Conservation (phyloP, 2,888 invertebrate genomes). For the Acronicta alni region DNA sequence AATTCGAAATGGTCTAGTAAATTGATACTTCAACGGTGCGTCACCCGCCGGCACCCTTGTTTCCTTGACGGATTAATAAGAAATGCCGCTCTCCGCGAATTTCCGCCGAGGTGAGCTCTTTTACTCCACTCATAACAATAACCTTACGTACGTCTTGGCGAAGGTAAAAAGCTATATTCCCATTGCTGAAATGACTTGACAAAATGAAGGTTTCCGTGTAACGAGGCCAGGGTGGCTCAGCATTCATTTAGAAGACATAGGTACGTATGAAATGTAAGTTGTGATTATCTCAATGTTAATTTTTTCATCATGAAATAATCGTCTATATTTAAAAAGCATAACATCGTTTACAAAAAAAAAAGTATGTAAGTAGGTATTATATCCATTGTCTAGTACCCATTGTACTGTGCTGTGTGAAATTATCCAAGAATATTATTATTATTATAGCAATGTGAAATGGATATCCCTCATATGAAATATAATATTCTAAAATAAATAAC, state of each 20-base stretch:
- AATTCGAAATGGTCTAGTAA: conserved; percentile 31
- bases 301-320: too few relatives aligned
- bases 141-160: conserved; percentile 8
- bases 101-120: conserved; percentile 75
- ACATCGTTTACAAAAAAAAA: too few relatives aligned
- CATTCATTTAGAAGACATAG: conserved; percentile 12
- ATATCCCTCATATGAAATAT: too few relatives aligned
- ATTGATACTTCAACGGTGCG: conserved; percentile 7
- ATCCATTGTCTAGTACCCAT: too few relatives aligned
- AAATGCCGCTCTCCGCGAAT: conserved; percentile 80
- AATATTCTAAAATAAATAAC: too few relatives aligned
- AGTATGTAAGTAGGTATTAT: too few relatives aligned
- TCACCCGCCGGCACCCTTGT: neutral
- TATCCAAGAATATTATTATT: too few relatives aligned
- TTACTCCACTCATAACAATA: conserved; percentile 20
- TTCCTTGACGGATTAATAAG: conserved; percentile 8
- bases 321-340: too few relatives aligned
- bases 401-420: too few relatives aligned
- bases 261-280: neutral
- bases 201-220: conserved; percentile 28
- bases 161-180: conserved; percentile 9
- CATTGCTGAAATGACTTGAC: conserved; percentile 6
- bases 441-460: too few relatives aligned
- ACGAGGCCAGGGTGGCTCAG: neutral
- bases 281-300: neutral